A percentile compares a stretch with the other conserved stretches of the same genome.
phyloP scores from a whole-genome alignment of 2,113 vertebrate genomes.

The Ailurus styani region DNA sequence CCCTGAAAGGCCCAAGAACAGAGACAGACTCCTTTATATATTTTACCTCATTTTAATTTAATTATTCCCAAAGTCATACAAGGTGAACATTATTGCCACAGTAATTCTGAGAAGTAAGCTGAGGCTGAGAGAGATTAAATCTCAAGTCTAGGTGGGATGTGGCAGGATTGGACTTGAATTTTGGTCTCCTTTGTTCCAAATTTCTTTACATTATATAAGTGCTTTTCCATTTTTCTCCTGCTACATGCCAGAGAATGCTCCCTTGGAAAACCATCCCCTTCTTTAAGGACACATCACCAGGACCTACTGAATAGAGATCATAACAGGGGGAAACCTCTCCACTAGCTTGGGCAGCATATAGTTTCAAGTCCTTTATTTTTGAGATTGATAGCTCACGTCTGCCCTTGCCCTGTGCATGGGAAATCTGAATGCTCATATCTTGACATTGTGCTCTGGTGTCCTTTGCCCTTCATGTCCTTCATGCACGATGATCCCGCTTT shows the following conservation, averaged over 20 bases:
- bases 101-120: not conserved
- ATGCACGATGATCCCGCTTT: not conserved
- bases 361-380: not conserved
- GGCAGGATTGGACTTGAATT: not conserved
- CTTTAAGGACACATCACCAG: not conserved
- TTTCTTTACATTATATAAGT: not conserved
- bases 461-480: too few species aligned
- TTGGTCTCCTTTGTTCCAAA: not conserved
- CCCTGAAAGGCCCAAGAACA: not conserved
- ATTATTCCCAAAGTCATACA: not conserved
- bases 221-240: not conserved
- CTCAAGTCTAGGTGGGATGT: not conserved
- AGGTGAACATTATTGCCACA: not conserved
- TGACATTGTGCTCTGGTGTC: not conserved
- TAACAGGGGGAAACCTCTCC: not conserved
- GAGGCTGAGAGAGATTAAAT: not conserved
- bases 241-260: not conserved
- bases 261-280: not conserved
- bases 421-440: not conserved
- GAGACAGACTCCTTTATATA: not conserved
- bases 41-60: not conserved
- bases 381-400: not conserved
- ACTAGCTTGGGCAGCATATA: not conserved
- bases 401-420: not conserved
- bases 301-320: not conserved